Percentiles rank a stretch among this genome's conserved stretches.
Evolutionary conservation across 1,140 invertebrate genomes (phyloP).

Genomic region (Euura saliciscinereae): DNA sequence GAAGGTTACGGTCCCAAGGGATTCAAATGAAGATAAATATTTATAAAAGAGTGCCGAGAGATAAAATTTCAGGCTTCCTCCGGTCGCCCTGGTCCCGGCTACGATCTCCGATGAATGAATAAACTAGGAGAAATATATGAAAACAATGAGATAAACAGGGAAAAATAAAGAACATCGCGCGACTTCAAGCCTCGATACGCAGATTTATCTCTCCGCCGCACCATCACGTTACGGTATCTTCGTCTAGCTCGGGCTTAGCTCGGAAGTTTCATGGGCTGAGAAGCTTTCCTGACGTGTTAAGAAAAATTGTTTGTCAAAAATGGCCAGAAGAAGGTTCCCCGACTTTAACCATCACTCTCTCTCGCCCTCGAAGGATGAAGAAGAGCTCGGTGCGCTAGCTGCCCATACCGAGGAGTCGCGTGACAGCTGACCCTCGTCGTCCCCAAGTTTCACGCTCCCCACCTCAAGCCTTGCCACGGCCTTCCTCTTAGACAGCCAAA

Average conservation of each 20-base stretch:
- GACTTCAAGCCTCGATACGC: background rate
- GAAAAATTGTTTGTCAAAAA: background rate
- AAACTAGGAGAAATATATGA: no score
- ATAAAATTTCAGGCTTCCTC: background rate
- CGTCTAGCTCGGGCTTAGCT: background rate
- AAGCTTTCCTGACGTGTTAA: background rate
- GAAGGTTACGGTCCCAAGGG: conserved; percentile 31
- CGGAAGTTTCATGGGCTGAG: background rate
- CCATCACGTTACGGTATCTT: no score
- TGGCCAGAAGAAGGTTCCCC: background rate
- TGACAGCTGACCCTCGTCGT: conserved; percentile 1
- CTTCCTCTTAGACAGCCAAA: background rate
- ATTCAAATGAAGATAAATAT: conserved; percentile 58
- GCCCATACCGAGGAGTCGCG: background rate
- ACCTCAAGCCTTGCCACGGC: background rate
- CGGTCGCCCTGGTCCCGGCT: background rate
- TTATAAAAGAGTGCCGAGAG: conserved; percentile 47
- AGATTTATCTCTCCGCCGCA: background rate
- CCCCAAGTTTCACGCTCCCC: background rate
- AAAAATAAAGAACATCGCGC: no score
- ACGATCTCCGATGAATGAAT: no score
- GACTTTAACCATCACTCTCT: background rate
- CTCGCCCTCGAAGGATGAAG: background rate
- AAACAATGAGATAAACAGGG: no score
- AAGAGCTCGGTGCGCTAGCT: background rate